Evolutionary conservation across 92 coral and sea anemone genomes (phyloP), one percentile per base, ranked within the genome.

Genomic region (Pocillopora meandrina): DNA sequence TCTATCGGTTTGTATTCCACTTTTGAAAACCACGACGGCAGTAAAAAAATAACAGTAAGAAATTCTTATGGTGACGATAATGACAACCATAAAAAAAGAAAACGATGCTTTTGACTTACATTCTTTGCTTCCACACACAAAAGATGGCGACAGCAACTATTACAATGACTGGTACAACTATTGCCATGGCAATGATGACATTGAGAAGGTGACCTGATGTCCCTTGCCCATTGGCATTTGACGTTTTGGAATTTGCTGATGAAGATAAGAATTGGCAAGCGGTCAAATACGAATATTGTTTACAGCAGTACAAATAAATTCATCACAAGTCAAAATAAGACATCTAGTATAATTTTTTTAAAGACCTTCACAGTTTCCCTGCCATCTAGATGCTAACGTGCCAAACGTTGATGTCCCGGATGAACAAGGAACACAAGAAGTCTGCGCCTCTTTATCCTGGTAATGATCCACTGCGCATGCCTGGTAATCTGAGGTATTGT

Each of bases 401-500:
- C 78, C 82, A 13, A 21, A 36, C 1, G 92, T 86, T 52, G 89
- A 79, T 23, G 89, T 85, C 64, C 84, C 87, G n/a, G 81, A 47
- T 36, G 92, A 89, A 35, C 92, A 89, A 2, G 86, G 19, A 19
- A 64, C 61, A 65, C 90, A 89, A 0, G 86, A 79, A 35, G 79
- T 69, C 42, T 89, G 81, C 16, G 86, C 87, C 84, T 89, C 92
- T 12, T 66, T 31, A 35, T 79, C 81, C 82, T 89, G 90, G 59
- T 89, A 85, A 11, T 89, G 81, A 72, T 89, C 80, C 17, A 34
- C 84, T 26, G 90, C 84, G n/a, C 92, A 89, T 23, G 81, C 20
- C 26, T 78, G 55, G 58, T 90, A 89, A 60, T 80, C 42, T 11
- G 89, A 35, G n/a, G 81, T 65, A 21, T 75, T 65, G 61, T 20